Base-by-base conservation (phyloP, 1,140 invertebrate species). In the Agrypnia vestita region DNA sequence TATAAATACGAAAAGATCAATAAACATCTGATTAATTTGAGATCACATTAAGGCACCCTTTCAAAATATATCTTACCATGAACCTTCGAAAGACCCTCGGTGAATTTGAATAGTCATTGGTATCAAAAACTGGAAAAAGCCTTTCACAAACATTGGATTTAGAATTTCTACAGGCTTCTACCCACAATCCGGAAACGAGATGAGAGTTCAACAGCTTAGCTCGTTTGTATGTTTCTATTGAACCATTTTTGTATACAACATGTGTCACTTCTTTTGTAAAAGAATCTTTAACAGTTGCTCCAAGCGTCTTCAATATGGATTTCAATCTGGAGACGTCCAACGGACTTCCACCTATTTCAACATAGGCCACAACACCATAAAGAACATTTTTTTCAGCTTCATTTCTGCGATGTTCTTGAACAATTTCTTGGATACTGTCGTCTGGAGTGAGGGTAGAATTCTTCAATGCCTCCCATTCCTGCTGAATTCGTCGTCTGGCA, bases 181-280 rank as follows among this genome's bases (percentile, higher is more conserved):
- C 72, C 87, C 87, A 88, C 4, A 88, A 76, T 11, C 86, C 84
- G 4, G 86, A 88, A 7, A 88, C 86, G 10, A 88, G 77, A 85
- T 87, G 86, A 7, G 84, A 78, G 79, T 87, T 87, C 59, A 86
- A 78, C 9, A 86, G 76, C 80, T 85, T 87, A 11, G 87, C 87
- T 82, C 84, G 85, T 80, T 86, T 84, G 71, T 80, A 88, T 0
- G 86, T 88, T 55, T 83, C 80, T 80, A 85, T 84, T 11, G 84
- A 84, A 44, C 85, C 87, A 83, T 86, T 85, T 78, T 89, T 90
- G 83, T 89, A 90, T 56, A 90, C 82, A 17, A 90, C 86, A 85
- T 89, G 89, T 1, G 89, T 90, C 12, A 90, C 88, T 80, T 86
- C 84, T 71, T 79, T 84, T n/a, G 74, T 80, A 71, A 88, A 87